Base-by-base conservation (phyloP, 2,888 invertebrate species). In the Drosophila mercatorum region DNA sequence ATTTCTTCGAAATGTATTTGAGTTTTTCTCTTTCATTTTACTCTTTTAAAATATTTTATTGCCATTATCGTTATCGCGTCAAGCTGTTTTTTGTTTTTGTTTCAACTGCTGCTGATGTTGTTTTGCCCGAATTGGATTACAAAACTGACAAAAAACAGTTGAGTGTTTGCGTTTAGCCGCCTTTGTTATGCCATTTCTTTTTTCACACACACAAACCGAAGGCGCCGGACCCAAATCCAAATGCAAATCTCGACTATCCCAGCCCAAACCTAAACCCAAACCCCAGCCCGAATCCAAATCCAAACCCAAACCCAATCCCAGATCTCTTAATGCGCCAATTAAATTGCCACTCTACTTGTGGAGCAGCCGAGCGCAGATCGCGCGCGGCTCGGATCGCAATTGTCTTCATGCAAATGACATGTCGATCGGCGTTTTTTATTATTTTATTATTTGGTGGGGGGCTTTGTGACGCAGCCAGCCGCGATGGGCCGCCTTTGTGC, bases 111-210 rank as follows among this genome's bases (percentile, higher is more conserved):
- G 59, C n/a, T 43, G 51, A 43, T 63, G 63, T 67, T 47, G 71
- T 72, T 81, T 75, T 66, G 80, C 60, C 61, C 76, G 51, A 84
- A 84, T 64, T 58, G 53, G 70, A 75, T 88, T 88, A 73, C 88
- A 80, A 88, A 72, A 83, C 55, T 66, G 57, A 31, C 60, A 51
- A 65, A 65, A 34, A 70, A 60, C 43, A 46, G 79, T 85, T 75
- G 55, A 57, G 60, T 65, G 62, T 70, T 76, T 64, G 74, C 72
- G 57, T 64, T 71, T 66, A 51, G 77, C 69, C 78, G 75, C 68
- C 79, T 78, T 71, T 78, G 89, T 89, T 87, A 83, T 89, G 88
- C 75, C 89, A 83, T 89, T 83, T 89, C 83, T 81, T 66, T 78
- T 83, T 79, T 68, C 64, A 77, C 63, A 66, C 76, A 34, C 7